Evolutionary conservation across 1,140 invertebrate species (phyloP).

Genomic region (Apis laboriosa): DNA sequence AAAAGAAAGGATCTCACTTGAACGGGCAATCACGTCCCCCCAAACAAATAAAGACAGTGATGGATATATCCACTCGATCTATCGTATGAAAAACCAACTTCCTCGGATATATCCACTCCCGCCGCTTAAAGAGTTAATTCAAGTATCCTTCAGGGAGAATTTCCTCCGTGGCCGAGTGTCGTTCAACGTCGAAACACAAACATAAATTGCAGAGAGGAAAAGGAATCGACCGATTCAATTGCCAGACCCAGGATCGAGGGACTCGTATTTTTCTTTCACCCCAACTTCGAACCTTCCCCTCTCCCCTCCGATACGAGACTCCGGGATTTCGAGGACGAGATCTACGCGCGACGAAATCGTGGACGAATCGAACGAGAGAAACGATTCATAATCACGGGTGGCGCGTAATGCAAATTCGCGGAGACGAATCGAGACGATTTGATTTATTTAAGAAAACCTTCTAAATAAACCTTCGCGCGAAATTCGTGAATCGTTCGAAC

Average conservation of each 20-base stretch:
- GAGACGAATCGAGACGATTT: not conserved
- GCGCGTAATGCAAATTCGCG: no score
- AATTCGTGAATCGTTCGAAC: not conserved
- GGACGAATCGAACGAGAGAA: no score
- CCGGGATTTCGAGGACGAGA: not conserved
- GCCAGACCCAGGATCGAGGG: not conserved
- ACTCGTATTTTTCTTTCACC: constrained; percentile 10
- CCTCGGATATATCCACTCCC: constrained; percentile 31
- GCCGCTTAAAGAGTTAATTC: constrained; percentile 40
- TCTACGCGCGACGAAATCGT: no score
- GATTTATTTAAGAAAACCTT: not conserved
- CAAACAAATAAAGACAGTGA: constrained; percentile 28
- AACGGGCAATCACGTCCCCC: constrained; percentile 20
- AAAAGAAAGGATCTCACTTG: constrained; percentile 1
- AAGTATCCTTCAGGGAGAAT: constrained; percentile 23
- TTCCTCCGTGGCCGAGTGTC: constrained; percentile 36
- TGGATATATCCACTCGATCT: constrained; percentile 30
- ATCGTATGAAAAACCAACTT: constrained; percentile 19
- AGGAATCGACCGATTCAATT: constrained; percentile 8
- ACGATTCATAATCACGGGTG: no score
- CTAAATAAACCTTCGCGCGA: not conserved
- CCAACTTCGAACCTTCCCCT: not conserved
- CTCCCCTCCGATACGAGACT: not conserved
- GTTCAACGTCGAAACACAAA: constrained; percentile 33
- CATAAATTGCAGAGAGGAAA: constrained; percentile 8